Percentiles rank a stretch among this genome's conserved stretches.
These are phyloP conservation scores for Threskiornis aethiopicus DNA, from an alignment of 2,797 vertebrate species.

Conservation along the genomic window DNA sequence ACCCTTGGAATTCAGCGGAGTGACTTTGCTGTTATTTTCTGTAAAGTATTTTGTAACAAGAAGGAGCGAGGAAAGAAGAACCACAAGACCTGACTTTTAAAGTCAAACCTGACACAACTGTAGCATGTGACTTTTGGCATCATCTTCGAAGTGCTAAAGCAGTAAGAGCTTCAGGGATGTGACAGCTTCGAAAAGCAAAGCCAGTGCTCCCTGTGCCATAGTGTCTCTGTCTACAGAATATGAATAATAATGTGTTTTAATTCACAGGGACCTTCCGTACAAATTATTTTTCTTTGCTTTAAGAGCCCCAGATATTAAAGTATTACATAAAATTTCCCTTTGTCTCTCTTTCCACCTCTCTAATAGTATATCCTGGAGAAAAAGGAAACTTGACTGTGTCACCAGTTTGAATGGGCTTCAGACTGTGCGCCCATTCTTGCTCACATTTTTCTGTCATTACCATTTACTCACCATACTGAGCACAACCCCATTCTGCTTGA, in stretches of 20 bases:
- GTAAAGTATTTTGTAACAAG: neutral
- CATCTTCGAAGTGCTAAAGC: neutral
- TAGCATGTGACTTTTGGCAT: neutral
- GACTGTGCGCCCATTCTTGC: fast-evolving
- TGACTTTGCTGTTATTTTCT: neutral
- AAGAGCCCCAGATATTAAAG: neutral
- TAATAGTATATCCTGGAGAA: neutral
- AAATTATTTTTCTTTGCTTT: neutral
- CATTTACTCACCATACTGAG: neutral
- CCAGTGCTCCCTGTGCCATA: neutral
- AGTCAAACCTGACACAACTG: neutral
- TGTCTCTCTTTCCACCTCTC: neutral
- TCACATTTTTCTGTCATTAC: neutral
- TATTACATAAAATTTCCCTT: neutral
- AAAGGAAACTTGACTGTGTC: neutral
- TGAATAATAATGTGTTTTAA: neutral
- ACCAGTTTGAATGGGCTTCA: neutral
- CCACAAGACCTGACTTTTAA: neutral
- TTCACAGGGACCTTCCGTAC: neutral
- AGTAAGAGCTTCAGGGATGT: neutral
- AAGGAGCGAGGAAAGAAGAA: neutral
- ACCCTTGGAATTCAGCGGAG: neutral
- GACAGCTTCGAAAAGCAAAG: neutral
- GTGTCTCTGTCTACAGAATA: neutral
- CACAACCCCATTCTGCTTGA: neutral